Conservation (phyloP, 2,797 vertebrate genomes). For the Atherinosoma microstoma region DNA sequence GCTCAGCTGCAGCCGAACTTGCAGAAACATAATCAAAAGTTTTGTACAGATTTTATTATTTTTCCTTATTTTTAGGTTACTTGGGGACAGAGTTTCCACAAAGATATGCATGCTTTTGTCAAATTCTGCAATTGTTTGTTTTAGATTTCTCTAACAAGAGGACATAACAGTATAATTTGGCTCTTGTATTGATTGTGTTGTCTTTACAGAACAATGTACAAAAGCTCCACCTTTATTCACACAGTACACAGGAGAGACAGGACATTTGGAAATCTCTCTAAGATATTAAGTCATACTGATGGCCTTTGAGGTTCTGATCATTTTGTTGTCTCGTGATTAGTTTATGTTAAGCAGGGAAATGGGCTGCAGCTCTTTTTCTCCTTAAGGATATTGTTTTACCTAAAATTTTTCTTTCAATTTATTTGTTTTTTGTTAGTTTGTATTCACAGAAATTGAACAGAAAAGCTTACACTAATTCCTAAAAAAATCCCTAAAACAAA, state of each 20-base stretch:
- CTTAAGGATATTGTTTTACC: not conserved
- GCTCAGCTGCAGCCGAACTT: conserved; percentile 48
- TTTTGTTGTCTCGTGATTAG: not conserved
- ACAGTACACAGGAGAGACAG: not conserved
- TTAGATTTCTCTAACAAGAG: conserved; percentile 27
- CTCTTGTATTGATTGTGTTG: conserved; percentile 3
- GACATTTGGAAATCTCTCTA: not conserved
- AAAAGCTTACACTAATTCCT: no score
- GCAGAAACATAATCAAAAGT: conserved; percentile 26
- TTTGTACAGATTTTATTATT: conserved; percentile 29
- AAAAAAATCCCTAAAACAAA: not conserved
- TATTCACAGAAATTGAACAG: not conserved
- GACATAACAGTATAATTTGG: conserved; percentile 39
- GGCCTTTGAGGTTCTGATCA: not conserved
- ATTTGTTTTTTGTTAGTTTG: not conserved
- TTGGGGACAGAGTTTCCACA: conserved; percentile 40
- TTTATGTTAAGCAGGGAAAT: not conserved
- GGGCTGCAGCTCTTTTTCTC: no score
- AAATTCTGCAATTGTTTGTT: conserved; percentile 30
- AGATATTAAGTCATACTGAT: not conserved
- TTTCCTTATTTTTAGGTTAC: conserved; percentile 55
- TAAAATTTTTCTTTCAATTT: not conserved
- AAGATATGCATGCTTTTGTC: conserved; percentile 7
- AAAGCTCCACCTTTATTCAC: conserved; percentile 24
- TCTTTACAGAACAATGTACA: conserved; percentile 32